Base-by-base conservation (phyloP, 2,888 invertebrate genomes). In the Scelioninae gen. 2 region DNA sequence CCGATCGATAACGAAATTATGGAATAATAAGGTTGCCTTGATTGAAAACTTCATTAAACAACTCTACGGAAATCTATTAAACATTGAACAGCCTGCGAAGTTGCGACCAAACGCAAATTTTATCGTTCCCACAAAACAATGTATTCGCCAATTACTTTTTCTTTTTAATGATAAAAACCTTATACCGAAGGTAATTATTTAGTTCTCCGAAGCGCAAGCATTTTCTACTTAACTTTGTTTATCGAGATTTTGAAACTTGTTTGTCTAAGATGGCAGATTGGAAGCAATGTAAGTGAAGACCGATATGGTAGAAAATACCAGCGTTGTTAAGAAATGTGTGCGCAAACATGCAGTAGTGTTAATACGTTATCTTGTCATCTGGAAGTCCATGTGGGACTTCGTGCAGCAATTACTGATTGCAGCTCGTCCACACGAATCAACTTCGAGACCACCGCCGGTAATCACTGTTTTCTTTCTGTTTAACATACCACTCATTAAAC, bases 331-430 rank as follows among this genome's bases (percentile, higher is more conserved):
- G 53, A 67, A 68, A 71, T 61, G 31, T 65, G 52, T 25, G 45
- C 53, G 25, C 58, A 67, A 50, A 65, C 50, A 61, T 70, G 67
- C 67, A 37, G 48, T 63, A 75, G 63, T 70, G 73, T 73, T 75
- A 75, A 75, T 73, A 73, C 52, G 57, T 75, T 75, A 75, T 75
- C 75, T 70, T 73, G 75, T 75, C 73, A 70, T 75, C 73, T 70
- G 31, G 35, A 50, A 48, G 55, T 70, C 48, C 73, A 70, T 73
- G 63, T 58, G 41, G 67, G 75, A 70, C 67, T 69, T 57, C 57
- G 63, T 65, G 67, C 73, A 65, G 70, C 75, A 70, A 73, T 78
- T 73, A 74, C 78, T 78, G 80, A 80, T 81, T 80, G 77, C 81
- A 73, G 74, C 48, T 61, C 75, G 75, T 77, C 78, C 78, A 76